phyloP scores from a whole-genome alignment of 2,888 invertebrate genomes.

The Habroteleia sp. region DNA sequence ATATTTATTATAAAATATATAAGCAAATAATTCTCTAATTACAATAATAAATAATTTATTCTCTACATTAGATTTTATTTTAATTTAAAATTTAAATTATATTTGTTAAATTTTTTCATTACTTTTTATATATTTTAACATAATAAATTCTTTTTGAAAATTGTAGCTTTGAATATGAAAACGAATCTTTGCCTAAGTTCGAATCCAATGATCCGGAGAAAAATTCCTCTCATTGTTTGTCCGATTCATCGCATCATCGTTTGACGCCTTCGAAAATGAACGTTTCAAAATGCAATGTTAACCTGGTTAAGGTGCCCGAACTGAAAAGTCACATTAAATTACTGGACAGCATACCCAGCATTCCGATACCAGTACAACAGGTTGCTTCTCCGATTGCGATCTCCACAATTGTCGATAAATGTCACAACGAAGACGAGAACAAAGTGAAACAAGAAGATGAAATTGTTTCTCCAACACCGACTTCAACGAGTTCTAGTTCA shows the following conservation, averaged over 20 bases:
- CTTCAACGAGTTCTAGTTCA: constrained; percentile 71
- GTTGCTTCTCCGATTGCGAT: constrained; percentile 71
- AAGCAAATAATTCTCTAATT: too few relatives aligned
- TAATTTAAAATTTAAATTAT: too few relatives aligned
- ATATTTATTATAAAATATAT: too few relatives aligned
- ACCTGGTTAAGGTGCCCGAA: constrained; percentile 76
- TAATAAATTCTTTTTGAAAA: too few relatives aligned
- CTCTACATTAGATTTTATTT: too few relatives aligned
- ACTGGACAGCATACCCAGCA: constrained; percentile 77
- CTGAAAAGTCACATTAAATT: constrained; percentile 77
- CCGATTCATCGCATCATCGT: constrained; percentile 35
- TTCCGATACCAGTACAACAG: constrained; percentile 72
- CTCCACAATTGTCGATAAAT: constrained; percentile 64
- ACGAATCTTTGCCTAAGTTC: constrained; percentile 53
- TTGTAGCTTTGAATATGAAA: constrained; percentile 67
- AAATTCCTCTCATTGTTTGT: constrained; percentile 66
- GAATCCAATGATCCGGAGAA: constrained; percentile 62
- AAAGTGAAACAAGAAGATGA: constrained; percentile 69
- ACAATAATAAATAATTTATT: too few relatives aligned
- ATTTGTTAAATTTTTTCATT: too few relatives aligned
- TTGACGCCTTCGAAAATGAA: constrained; percentile 68
- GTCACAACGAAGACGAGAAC: constrained; percentile 73
- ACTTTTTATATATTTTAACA: too few relatives aligned
- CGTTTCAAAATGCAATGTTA: constrained; percentile 76
- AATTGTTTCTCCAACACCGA: constrained; percentile 72